These are phyloP conservation scores for Cherax quadricarinatus DNA, from an alignment of 1,140 invertebrate species.

Conservation along the genomic window DNA sequence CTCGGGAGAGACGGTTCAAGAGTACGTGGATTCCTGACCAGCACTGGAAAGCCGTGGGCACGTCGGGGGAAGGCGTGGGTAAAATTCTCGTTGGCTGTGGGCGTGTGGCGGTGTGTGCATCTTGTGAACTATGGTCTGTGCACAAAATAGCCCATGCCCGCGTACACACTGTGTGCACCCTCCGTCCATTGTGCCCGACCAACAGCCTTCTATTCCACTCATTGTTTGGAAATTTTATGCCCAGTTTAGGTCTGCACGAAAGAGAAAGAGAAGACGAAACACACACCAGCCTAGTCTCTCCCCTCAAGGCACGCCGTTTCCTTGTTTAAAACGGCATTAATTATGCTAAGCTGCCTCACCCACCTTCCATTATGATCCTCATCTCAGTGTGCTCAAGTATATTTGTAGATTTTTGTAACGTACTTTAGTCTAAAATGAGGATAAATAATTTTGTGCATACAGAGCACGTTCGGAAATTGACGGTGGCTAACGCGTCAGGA, in stretches of 20 bases:
- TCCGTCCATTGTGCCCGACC: conserved; percentile 9
- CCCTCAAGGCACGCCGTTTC: no score
- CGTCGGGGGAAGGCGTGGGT: not conserved
- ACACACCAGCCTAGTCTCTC: no score
- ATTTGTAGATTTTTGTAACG: no score
- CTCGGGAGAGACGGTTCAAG: not conserved
- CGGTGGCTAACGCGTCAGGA: no score
- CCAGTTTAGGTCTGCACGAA: not conserved
- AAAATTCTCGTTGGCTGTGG: conserved; percentile 34
- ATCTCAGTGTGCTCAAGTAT: no score
- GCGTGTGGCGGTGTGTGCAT: not conserved
- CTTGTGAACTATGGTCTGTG: conserved; percentile 59
- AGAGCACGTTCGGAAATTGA: no score
- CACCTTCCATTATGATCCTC: no score
- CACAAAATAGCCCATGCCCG: conserved; percentile 47
- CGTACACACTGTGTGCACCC: not conserved
- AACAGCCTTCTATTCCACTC: not conserved
- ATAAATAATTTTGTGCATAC: no score
- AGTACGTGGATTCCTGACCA: not conserved
- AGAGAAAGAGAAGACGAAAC: not conserved
- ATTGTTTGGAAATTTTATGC: conserved; percentile 16
- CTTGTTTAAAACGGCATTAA: no score
- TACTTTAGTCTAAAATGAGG: no score
- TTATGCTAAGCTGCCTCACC: no score
- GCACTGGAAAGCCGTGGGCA: not conserved